phyloP scores from a whole-genome alignment of 2,113 vertebrate genomes.

The Pseudolaguvia tuberculata region DNA sequence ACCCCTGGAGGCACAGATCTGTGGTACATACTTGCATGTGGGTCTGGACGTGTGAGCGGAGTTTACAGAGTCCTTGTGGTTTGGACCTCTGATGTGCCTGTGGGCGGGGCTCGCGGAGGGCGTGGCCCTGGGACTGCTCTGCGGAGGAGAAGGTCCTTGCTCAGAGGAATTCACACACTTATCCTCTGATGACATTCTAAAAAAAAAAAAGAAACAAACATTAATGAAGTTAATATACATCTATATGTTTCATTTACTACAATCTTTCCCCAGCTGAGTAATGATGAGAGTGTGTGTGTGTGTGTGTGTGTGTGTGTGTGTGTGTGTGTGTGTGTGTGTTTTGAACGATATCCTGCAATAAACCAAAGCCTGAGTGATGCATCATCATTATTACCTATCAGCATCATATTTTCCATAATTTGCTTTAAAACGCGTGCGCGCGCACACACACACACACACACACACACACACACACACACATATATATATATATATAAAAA shows the following conservation, averaged over 20 bases:
- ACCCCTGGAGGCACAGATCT: not conserved
- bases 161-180: constrained; percentile 73
- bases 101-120: constrained; percentile 77
- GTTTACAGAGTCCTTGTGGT: constrained; percentile 79
- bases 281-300: too few species aligned
- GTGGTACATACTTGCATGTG: constrained; percentile 78
- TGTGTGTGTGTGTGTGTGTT: too few species aligned
- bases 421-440: too few species aligned
- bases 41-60: constrained; percentile 70
- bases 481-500: too few species aligned
- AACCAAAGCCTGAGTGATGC: too few species aligned
- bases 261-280: too few species aligned
- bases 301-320: not conserved
- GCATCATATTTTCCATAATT: too few species aligned
- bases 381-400: too few species aligned
- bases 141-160: constrained; percentile 70
- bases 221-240: not conserved
- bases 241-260: too few species aligned
- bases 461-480: too few species aligned
- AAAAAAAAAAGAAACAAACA: not conserved
- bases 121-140: constrained; percentile 69
- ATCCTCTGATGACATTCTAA: constrained; percentile 85
- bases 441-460: too few species aligned
- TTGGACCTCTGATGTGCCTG: constrained; percentile 80
- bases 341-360: too few species aligned